Conservation (phyloP, 2,888 invertebrate genomes). For the Aleiodes leptofemur region DNA sequence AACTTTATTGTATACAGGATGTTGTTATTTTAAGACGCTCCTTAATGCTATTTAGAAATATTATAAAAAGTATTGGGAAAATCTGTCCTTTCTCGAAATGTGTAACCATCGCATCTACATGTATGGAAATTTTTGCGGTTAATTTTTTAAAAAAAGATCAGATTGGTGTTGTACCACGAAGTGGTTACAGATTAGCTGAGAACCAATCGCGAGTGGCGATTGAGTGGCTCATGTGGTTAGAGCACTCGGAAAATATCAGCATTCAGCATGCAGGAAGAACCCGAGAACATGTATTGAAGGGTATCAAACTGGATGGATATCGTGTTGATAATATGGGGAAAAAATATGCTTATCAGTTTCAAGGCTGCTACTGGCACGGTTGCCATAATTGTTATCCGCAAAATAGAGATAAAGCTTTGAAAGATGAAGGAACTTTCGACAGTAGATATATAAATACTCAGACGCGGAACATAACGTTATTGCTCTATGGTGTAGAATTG, state of each 20-base stretch:
- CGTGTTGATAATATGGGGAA: not conserved
- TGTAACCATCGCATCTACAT: too few relatives aligned
- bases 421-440: too few relatives aligned
- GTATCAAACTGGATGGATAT: not conserved
- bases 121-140: too few relatives aligned
- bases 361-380: slow-evolving; percentile 11
- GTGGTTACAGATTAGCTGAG: not conserved
- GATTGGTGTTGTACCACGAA: not conserved
- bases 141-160: too few relatives aligned
- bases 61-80: too few relatives aligned
- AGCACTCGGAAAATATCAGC: not conserved
- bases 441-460: too few relatives aligned
- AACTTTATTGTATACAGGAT: too few relatives aligned
- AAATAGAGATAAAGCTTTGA: too few relatives aligned
- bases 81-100: too few relatives aligned
- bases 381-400: not conserved
- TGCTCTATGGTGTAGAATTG: not conserved
- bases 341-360: not conserved
- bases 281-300: not conserved
- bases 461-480: not conserved
- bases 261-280: not conserved
- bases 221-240: slow-evolving; percentile 6
- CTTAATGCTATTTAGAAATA: too few relatives aligned
- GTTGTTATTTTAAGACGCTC: too few relatives aligned
- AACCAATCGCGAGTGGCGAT: not conserved